Base-by-base conservation (phyloP, 92 coral and sea anemone species). In the Zoanthus gigantus region DNA sequence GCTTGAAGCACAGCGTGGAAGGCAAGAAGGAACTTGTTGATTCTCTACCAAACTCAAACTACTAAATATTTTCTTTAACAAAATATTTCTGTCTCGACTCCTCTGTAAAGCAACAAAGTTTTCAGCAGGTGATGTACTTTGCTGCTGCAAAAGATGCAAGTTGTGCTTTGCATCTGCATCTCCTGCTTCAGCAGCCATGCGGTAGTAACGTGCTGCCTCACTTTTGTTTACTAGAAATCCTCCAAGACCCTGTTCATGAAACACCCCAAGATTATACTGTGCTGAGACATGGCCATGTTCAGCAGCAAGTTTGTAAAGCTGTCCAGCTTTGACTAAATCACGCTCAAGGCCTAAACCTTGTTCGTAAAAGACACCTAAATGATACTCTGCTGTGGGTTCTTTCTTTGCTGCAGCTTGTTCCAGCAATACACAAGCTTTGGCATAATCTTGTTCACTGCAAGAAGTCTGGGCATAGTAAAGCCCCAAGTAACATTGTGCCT, bases 161-260 rank as follows among this genome's bases (percentile, higher is more conserved):
- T 97, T 95, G 71, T 97, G 94, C 71, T 57, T 83, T 42, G 99
- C 99, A 92, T 97, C 94, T 74, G 89, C 92, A 85, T 97, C 98
- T 54, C 98, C 99, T 37, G 94, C 94, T 77, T 95, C 97, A 28
- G 97, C 94, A 11, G 99, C 99, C 97, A 95, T 95, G 65, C 94
- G 90, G 78, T 97, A 97, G 86, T 89, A 95, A 30, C 98, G 89
- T 52, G 92, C 85, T 18, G 99, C 99, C 84, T 95, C 98, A 6
- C 68, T 78, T 72, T 94, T 93, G 89, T 97, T 89, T 5, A 95
- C 97, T 58, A 82, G 78, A 48, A 95, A 86, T 30, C 92, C 99
- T 31, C 99, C 99, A 57, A 95, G 79, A 15, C 99, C 99, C 63
- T 97, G 94, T 54, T 97, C 96, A 60, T 95, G 92, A 89, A 97